Base-by-base conservation (phyloP, 2,113 vertebrate species). In the Prolemur simus region DNA sequence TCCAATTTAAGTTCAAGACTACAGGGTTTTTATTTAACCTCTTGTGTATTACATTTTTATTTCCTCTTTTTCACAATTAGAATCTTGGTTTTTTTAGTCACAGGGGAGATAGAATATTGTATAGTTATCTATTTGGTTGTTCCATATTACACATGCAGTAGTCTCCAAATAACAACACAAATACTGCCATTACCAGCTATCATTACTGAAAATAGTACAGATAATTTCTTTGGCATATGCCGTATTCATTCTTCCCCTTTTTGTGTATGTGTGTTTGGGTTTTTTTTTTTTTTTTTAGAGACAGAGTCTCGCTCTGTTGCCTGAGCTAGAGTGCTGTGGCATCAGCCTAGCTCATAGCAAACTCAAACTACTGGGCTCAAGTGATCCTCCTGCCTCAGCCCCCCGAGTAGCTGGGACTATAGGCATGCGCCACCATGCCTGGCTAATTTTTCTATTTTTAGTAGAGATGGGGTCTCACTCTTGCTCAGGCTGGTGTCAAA, bases 21-120 rank as follows among this genome's bases (percentile, higher is more conserved):
- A 1, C 3, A 21, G 54, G 15, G 4, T 82, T 80, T 94, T 73
- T 74, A 37, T 92, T 88, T 84, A 87, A 54, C 18, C 15, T 69
- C 58, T 60, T 93, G 37, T 37, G 6, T 93, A 12, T 69, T 63
- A 42, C 23, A 74, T 66, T 95, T 42, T 5, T 52, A 77, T 82
- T 90, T 81, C 23, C 34, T 84, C 47, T 69, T 64, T 86, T 81
- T 14, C 13, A 45, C 7, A 49, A 29, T 77, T 66, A 47, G 3
- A 60, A 58, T 92, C 54, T n/a, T 76, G 45, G 3, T 21, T 87
- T 91, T 91, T 97, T 89, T 87, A 68, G 81, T 92, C 23, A 82
- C 18, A 66, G 42, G 10, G 18, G 20, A 90, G 47, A 83, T 25
- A 93, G 90, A 74, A 78, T 87, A 58, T 92, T 37, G 47, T 64